These are phyloP conservation scores for Acromyrmex heyeri DNA, from an alignment of 1,140 invertebrate genomes.

Conservation along the genomic window DNA sequence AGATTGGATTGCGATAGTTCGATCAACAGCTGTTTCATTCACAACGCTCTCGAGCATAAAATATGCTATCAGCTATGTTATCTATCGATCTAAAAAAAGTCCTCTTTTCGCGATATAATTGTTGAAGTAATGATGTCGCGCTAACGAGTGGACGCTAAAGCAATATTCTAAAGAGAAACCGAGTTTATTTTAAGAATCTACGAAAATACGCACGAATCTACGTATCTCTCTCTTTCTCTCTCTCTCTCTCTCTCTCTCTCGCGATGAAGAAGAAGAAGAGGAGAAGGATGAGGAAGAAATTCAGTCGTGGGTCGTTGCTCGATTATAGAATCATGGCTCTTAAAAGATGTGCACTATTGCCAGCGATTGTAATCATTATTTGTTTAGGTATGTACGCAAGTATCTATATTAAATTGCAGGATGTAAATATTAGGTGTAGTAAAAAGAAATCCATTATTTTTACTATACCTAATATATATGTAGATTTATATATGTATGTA, in stretches of 20 bases:
- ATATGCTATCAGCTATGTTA: background rate
- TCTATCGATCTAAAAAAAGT: background rate
- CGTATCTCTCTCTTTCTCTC: background rate
- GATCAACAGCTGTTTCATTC: slow-evolving; percentile 32
- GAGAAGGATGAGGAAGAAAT: slow-evolving; percentile 9
- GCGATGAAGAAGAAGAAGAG: background rate
- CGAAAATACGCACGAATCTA: slow-evolving; percentile 74
- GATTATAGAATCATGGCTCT: slow-evolving; percentile 68
- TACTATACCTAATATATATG: no score
- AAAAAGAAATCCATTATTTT: no score
- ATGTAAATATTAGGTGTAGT: background rate
- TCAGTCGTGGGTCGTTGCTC: slow-evolving; percentile 67
- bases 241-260: background rate
- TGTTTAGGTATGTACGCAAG: slow-evolving; percentile 67
- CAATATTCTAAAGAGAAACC: slow-evolving; percentile 67
- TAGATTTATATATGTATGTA: background rate
- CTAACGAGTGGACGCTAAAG: slow-evolving; percentile 22
- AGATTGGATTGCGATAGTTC: background rate
- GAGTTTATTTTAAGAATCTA: slow-evolving; percentile 78
- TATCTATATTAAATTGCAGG: background rate
- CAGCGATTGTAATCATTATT: slow-evolving; percentile 48
- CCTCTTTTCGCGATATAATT: slow-evolving; percentile 29
- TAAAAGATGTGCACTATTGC: slow-evolving; percentile 19
- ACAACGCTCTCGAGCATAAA: slow-evolving; percentile 9
- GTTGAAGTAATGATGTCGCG: background rate